Conservation (phyloP, 2,113 vertebrate species). For the Hippocampus mohnikei region DNA sequence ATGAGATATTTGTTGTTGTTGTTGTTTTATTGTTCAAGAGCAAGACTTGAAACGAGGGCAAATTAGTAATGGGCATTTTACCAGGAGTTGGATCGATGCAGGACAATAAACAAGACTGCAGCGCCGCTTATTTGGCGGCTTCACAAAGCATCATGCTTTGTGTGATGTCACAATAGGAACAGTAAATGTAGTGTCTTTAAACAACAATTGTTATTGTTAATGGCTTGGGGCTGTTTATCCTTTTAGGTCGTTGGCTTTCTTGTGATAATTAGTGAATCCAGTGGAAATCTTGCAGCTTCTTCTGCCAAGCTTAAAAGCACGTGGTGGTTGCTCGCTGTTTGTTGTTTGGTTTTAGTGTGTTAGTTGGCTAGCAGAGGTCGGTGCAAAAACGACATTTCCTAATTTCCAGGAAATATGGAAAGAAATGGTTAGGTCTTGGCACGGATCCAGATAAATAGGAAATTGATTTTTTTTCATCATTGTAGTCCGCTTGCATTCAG, state of each 20-base stretch:
- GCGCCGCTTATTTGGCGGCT: neutral
- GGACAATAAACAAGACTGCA: neutral
- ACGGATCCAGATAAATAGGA: neutral
- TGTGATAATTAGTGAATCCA: neutral
- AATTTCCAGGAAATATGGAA: neutral
- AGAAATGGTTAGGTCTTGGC: neutral
- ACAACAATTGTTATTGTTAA: neutral
- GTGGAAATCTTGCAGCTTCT: neutral
- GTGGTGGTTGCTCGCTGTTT: neutral
- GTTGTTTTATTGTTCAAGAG: neutral
- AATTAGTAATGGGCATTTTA: neutral
- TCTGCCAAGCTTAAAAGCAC: neutral
- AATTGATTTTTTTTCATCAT: neutral
- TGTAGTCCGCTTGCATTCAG: neutral
- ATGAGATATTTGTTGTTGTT: neutral
- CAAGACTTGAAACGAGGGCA: neutral
- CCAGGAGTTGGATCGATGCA: neutral
- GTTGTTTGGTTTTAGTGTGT: neutral
- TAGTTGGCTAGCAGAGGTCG: no score
- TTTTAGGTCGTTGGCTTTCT: neutral
- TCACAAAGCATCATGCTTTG: neutral
- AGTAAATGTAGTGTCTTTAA: neutral
- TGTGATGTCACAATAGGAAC: slow-evolving; percentile 7
- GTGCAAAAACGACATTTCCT: neutral
- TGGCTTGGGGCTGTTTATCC: neutral